A percentile compares a stretch with the other conserved stretches of the same genome.
phyloP scores from a whole-genome alignment of 2,113 vertebrate genomes.

The Fregata magnificens region DNA sequence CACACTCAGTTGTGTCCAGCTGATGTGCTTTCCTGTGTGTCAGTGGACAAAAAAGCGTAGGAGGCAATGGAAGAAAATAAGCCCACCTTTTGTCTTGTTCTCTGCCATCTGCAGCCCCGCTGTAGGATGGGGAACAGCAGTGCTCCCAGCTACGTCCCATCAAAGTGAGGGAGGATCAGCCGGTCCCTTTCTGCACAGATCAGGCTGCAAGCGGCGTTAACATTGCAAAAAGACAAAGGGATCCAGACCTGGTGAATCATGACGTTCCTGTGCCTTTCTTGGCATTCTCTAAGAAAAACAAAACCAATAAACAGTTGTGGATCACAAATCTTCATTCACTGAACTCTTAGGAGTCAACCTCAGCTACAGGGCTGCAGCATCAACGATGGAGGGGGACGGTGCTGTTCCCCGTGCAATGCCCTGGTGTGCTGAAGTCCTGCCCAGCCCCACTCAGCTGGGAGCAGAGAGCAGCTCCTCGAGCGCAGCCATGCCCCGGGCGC shows the following conservation, averaged over 20 bases:
- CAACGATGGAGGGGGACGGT: accelerated
- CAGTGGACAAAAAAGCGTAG: accelerated
- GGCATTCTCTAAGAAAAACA: not conserved
- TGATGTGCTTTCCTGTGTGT: not conserved
- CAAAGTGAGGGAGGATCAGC: not conserved
- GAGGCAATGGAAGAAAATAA: not conserved
- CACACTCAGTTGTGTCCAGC: too few relatives aligned
- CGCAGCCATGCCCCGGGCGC: accelerated
- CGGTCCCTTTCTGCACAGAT: too few relatives aligned
- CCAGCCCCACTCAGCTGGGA: not conserved
- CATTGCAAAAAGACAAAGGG: accelerated
- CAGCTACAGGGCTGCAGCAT: not conserved
- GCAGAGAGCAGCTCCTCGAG: not conserved
- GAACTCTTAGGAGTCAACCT: not conserved
- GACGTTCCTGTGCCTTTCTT: not conserved
- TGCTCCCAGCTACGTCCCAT: accelerated
- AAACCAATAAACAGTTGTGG: not conserved
- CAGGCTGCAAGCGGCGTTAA: accelerated
- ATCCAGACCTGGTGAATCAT: not conserved
- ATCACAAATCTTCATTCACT: not conserved
- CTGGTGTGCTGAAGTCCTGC: not conserved
- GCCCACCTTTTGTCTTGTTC: not conserved
- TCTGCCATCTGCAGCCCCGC: not conserved
- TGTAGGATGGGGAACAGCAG: not conserved
- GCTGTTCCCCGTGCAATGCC: accelerated